Base-by-base conservation (phyloP, 1,140 invertebrate genomes). In the Meloidogyne chitwoodi region DNA sequence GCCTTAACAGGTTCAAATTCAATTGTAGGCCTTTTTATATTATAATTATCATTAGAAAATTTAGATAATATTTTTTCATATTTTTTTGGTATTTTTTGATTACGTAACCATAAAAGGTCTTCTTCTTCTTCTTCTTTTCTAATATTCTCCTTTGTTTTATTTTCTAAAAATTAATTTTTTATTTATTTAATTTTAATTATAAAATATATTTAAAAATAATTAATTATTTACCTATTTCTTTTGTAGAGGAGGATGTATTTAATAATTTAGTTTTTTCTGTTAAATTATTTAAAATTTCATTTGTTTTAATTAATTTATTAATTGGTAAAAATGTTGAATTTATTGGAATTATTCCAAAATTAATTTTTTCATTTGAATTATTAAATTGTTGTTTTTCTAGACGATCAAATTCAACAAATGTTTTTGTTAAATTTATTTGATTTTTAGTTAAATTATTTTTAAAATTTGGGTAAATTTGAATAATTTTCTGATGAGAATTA, bases 1-100 rank as follows among this genome's bases (percentile, higher is more conserved):
- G 71, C 71, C 4, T 73, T 26, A 34, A 73, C 29, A 22, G 71
- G 71, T 24, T 8, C 56, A 73, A 73, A 73, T 31, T 73, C 11
- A 38, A 63, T 73, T 61, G n/a, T 73, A 10, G 71, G 71, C 10
- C 71, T 41, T 31, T 64, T 64, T 31, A 19, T 22, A 22, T 73
- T 63, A 34, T 73, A 73, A 34, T 27, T 34, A 62, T 73, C 24
- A 19, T 5, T 0, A 19, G 22, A 19, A 19, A 16, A 24, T 31
- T 5, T 2, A 27, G 22, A 5, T 19, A 31, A 11, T 62, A 34
- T 22, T 34, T 63, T 3, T 44, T 61, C 2, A 19, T 61, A 12
- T 27, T 19, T 61, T 22, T 16, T 73, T 11, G 14, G 12, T 31
- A n/a, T 56, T 56, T 56, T 56, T 6, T 56, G 48, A 56, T 56